Evolutionary conservation across 2,888 invertebrate species (phyloP), one percentile per base, ranked within the genome.

Genomic region (Meiosimyza platycephala): DNA sequence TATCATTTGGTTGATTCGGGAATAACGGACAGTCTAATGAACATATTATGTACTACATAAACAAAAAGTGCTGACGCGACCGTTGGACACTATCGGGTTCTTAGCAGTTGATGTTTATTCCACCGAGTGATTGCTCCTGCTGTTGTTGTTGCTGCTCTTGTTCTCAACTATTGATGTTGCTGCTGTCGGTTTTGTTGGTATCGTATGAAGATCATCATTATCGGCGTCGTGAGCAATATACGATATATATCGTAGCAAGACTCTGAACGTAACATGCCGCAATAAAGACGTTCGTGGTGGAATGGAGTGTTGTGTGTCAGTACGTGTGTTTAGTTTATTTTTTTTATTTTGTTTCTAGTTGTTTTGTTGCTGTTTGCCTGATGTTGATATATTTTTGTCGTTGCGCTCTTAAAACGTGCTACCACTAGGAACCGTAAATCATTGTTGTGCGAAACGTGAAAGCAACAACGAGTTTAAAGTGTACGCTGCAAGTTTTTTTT

Each of bases 381-480:
- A n/a, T 11, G 51, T 65, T 52, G 68, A 51, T 66, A 50, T 64
- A 15, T 64, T 40, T 51, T 59, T 59, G 59, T 68, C 52, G 69
- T 64, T 52, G 77, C 72, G 75, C 77, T 76, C 75, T 85, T 85
- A 85, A 85, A 85, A 86, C 85, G 86, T 86, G 85, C 85, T 86
- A 79, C 80, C 75, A 66, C 76, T 78, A 80, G 83, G 79, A 85
- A 86, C 85, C 80, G 86, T 86, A 84, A 85, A 85, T 85, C 86
- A 85, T 85, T 85, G 79, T 79, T 81, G 81, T 81, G 81, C 80
- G 85, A 85, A 85, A 84, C 85, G 85, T 84, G 80, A 79, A 79
- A 80, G 79, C 77, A 78, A 78, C 76, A 79, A 77, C 76, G 76
- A 78, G 78, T 77, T 78, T 77, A 77, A 76, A 69, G 57, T 16